Conservation (phyloP, 2,113 vertebrate species). For the Pedionomus torquatus region DNA sequence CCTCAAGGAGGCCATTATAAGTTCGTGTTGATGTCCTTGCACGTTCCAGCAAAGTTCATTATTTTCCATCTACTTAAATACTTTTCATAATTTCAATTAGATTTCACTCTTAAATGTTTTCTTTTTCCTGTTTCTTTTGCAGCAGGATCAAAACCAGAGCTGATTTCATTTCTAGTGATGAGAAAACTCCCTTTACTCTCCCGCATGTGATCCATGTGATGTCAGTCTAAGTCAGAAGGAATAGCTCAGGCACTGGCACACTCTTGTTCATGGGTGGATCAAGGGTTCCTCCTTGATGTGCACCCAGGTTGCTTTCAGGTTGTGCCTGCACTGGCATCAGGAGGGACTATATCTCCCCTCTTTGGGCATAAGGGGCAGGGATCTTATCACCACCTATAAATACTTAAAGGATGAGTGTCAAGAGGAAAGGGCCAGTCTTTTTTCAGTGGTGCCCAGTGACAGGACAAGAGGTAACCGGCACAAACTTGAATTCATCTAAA, state of each 20-base stretch:
- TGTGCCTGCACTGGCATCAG: fast-evolving
- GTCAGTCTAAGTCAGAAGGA: not conserved
- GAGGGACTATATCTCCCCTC: fast-evolving
- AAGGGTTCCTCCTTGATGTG: not conserved
- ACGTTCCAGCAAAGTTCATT: not conserved
- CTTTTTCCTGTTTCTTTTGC: not conserved
- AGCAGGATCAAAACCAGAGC: not conserved
- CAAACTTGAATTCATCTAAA: too few species aligned
- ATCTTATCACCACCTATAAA: not conserved
- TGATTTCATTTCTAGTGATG: not conserved
- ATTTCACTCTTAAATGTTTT: not conserved
- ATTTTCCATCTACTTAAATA: not conserved
- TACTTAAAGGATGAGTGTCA: too few species aligned
- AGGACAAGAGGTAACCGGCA: too few species aligned
- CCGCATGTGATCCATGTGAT: fast-evolving
- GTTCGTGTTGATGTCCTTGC: not conserved
- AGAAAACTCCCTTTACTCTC: not conserved
- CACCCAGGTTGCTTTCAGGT: not conserved
- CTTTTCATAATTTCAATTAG: not conserved
- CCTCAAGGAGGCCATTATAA: not conserved
- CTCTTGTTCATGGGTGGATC: not conserved
- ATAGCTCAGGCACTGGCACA: not conserved
- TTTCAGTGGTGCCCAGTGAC: too few species aligned
- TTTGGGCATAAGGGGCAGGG: not conserved
- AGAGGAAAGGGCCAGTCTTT: too few species aligned